Conservation (phyloP, 1,140 invertebrate species). For the Bombus affinis region DNA sequence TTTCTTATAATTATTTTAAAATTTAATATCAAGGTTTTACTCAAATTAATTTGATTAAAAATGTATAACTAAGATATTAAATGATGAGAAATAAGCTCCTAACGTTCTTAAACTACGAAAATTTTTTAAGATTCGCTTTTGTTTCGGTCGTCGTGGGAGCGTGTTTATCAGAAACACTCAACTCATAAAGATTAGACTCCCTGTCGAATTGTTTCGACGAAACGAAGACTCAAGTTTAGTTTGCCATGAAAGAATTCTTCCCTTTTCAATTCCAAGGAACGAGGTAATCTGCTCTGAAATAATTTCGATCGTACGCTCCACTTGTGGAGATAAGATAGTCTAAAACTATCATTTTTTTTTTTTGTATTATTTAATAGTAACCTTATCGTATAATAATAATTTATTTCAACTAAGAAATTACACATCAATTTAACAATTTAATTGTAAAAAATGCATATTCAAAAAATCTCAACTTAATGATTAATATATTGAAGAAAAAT, state of each 20-base stretch:
- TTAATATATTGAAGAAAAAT: not conserved
- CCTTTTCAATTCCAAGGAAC: conserved; percentile 63
- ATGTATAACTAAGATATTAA: not conserved
- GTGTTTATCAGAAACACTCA: conserved; percentile 14
- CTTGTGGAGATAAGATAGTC: not conserved
- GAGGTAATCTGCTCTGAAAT: conserved; percentile 65
- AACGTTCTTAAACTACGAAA: not conserved
- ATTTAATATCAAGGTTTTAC: not conserved
- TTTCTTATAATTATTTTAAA: not conserved
- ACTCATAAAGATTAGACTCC: not conserved
- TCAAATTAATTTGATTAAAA: not conserved
- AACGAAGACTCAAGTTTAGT: conserved; percentile 57
- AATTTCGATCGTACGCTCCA: not conserved
- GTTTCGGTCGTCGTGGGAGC: conserved; percentile 29
- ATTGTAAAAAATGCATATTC: not conserved
- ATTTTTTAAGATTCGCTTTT: conserved; percentile 24
- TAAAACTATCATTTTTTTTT: conserved; percentile 3
- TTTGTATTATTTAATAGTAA: conserved; percentile 1
- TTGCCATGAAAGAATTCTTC: conserved; percentile 69
- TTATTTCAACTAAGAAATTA: not conserved
- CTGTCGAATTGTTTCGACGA: conserved; percentile 18
- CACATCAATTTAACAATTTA: not conserved
- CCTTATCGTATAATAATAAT: conserved; percentile 1
- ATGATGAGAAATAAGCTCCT: not conserved
- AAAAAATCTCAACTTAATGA: not conserved